Evolutionary conservation across 2,797 vertebrate species (phyloP).

Genomic region (Sphenodon punctatus): DNA sequence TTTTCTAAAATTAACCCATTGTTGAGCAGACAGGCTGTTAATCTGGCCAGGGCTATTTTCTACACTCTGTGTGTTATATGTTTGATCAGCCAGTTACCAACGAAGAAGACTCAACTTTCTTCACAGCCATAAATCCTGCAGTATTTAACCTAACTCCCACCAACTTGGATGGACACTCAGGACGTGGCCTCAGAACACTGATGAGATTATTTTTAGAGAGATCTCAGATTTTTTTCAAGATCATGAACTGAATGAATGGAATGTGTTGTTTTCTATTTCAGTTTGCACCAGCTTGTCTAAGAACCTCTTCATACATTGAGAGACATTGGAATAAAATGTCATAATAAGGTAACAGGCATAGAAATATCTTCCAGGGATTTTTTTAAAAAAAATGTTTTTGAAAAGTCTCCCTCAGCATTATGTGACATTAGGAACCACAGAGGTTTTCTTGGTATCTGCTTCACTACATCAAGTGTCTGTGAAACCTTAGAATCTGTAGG

Average conservation of each 20-base stretch:
- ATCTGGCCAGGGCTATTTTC: neutral
- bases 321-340: too few species aligned
- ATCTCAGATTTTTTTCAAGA: too few species aligned
- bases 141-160: neutral
- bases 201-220: too few species aligned
- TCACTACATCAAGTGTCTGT: slow-evolving; percentile 18
- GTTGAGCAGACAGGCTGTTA: neutral
- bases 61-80: neutral
- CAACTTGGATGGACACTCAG: too few species aligned
- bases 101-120: neutral
- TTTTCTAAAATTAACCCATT: neutral
- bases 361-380: neutral
- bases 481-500: neutral
- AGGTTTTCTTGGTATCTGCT: slow-evolving; percentile 50
- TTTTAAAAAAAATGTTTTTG: neutral
- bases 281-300: too few species aligned
- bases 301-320: too few species aligned
- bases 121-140: neutral
- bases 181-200: too few species aligned
- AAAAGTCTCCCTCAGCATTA: neutral
- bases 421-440: slow-evolving; percentile 1
- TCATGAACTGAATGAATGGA: too few species aligned
- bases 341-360: neutral
- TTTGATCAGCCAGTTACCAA: neutral
- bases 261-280: too few species aligned